Percentiles rank a stretch among this genome's conserved stretches.
phyloP scores from a whole-genome alignment of 1,140 invertebrate genomes.

The Dreissena rostriformis region DNA sequence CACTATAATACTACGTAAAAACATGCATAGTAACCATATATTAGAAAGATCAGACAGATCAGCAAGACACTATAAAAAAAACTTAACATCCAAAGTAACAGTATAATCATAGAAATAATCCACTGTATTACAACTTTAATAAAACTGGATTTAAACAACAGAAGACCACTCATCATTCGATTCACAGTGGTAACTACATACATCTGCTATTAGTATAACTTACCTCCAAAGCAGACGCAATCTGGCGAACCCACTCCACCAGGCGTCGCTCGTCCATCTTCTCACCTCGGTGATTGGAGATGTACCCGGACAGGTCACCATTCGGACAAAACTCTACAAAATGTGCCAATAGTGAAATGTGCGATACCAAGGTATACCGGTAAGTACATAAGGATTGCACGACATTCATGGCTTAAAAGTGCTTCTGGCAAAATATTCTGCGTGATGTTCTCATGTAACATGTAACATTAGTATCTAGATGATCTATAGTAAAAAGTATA shows the following conservation, averaged over 20 bases:
- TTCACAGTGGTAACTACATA: no score
- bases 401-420: not conserved
- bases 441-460: not conserved
- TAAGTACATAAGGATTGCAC: not conserved
- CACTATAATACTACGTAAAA: no score
- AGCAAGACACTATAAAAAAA: no score
- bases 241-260: constrained; percentile 40
- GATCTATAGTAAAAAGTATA: no score
- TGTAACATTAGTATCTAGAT: not conserved
- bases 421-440: not conserved
- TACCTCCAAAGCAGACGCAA: constrained; percentile 26
- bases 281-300: constrained; percentile 2
- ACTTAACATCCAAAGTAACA: no score
- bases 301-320: constrained; percentile 18
- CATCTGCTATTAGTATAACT: not conserved
- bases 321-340: constrained; percentile 26
- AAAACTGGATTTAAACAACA: no score
- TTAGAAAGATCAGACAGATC: no score
- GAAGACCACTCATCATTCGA: no score
- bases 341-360: not conserved
- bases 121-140: no score
- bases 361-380: no score
- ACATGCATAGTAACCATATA: no score
- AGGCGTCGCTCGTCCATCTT: constrained; percentile 30
- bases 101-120: no score